A percentile compares a stretch with the other conserved stretches of the same genome.
These are phyloP conservation scores for Epinephelus cyanopodus DNA, from an alignment of 2,113 vertebrate species.

Conservation along the genomic window DNA sequence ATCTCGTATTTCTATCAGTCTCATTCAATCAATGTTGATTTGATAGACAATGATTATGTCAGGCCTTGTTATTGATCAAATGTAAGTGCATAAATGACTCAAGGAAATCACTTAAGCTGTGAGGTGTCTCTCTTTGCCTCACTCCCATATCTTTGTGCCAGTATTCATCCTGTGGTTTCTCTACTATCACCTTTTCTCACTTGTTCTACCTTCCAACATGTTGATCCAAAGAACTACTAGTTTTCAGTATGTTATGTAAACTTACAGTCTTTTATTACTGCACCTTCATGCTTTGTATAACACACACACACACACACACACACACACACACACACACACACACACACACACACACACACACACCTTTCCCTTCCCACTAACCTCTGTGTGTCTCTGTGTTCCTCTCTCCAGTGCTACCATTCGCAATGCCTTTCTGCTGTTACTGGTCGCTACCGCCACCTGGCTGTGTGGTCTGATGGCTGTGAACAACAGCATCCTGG, in stretches of 20 bases:
- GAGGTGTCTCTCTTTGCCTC: background rate
- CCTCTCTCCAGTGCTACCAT: constrained; percentile 87
- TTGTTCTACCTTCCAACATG: background rate
- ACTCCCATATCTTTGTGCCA: background rate
- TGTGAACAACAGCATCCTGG: constrained; percentile 98
- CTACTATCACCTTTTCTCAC: background rate
- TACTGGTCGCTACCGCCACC: constrained; percentile 94
- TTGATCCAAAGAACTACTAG: background rate
- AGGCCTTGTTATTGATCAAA: background rate
- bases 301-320: too few species aligned
- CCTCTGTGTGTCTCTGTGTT: constrained; percentile 1
- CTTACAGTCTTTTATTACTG: background rate
- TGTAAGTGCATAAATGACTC: background rate
- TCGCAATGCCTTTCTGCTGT: constrained; percentile 94
- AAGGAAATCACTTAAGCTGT: background rate
- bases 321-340: too few species aligned
- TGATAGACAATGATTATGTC: constrained; percentile 6
- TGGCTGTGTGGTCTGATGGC: constrained; percentile 99
- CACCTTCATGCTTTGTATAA: background rate
- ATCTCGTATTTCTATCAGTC: background rate
- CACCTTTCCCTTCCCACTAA: background rate
- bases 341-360: too few species aligned
- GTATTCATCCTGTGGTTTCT: background rate
- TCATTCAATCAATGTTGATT: constrained; percentile 19
- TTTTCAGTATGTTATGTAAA: background rate